Evolutionary conservation across 2,797 vertebrate genomes (phyloP).

Genomic region (Myotis pilosus): DNA sequence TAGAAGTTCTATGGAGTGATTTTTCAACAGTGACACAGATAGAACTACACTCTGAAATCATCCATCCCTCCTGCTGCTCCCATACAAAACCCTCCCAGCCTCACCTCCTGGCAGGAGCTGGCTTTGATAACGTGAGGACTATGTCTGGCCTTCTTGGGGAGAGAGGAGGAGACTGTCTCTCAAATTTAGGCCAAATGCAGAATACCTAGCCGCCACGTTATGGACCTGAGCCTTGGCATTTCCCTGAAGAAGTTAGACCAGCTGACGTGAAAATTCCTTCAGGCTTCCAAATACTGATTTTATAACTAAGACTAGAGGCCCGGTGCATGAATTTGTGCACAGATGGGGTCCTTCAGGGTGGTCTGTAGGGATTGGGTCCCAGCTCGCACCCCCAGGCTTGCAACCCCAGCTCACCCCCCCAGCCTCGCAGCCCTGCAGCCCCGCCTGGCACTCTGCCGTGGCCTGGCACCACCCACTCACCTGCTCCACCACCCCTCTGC

Average conservation of each 20-base stretch:
- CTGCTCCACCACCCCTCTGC: too few species aligned
- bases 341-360: too few species aligned
- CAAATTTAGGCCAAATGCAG: conserved; percentile 74
- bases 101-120: conserved; percentile 55
- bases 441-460: fast-evolving
- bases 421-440: too few species aligned
- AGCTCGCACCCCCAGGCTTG: too few species aligned
- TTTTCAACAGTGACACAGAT: conserved; percentile 61
- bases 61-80: conserved; percentile 66
- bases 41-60: conserved; percentile 62
- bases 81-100: conserved; percentile 65
- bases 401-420: too few species aligned
- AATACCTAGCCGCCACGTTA: conserved; percentile 47
- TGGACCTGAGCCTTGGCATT: conserved; percentile 3
- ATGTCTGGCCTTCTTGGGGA: conserved; percentile 66
- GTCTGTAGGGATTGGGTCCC: too few species aligned
- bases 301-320: neutral
- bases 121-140: conserved; percentile 60
- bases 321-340: too few species aligned
- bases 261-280: conserved; percentile 36
- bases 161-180: conserved; percentile 58
- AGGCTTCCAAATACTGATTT: neutral
- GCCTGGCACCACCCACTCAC: too few species aligned
- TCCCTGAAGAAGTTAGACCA: neutral
- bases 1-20: conserved; percentile 68